A percentile compares a stretch with the other conserved stretches of the same genome.
Evolutionary conservation across 1,140 invertebrate species (phyloP).

Genomic region (Brachionus koreanus): DNA sequence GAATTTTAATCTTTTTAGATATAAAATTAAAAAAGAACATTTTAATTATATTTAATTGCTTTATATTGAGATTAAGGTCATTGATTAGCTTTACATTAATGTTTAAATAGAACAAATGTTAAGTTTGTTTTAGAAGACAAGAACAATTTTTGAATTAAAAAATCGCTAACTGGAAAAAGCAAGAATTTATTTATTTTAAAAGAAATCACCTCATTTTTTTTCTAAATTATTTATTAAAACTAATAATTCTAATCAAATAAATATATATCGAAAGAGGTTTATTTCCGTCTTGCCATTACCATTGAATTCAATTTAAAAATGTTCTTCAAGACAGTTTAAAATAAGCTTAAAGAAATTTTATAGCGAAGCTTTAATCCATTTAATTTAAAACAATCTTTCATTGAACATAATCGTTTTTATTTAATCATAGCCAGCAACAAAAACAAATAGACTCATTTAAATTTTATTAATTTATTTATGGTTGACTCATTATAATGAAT

Average conservation of each 20-base stretch:
- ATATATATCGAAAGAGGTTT: not conserved
- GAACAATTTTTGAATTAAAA: not conserved
- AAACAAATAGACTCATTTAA: not conserved
- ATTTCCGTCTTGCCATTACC: not conserved
- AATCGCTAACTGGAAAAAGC: not conserved
- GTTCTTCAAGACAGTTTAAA: not conserved
- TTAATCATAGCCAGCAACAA: not conserved
- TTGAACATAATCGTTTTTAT: not conserved
- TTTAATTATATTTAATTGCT: too few relatives aligned
- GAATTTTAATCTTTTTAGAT: too few relatives aligned
- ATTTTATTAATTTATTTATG: not conserved
- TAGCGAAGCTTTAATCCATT: not conserved
- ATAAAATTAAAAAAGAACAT: too few relatives aligned
- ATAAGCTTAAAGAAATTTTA: not conserved
- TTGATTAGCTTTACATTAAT: too few relatives aligned
- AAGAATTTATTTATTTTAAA: not conserved
- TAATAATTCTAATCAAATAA: not conserved
- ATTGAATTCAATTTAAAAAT: not conserved
- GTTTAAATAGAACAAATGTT: too few relatives aligned
- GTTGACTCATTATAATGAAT: not conserved
- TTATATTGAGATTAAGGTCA: too few relatives aligned
- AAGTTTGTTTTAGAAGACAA: too few relatives aligned
- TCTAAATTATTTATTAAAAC: not conserved
- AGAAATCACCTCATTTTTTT: not conserved
- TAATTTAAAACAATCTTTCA: not conserved